Evolutionary conservation across 2,888 invertebrate species (phyloP), one percentile per base, ranked within the genome.

Genomic region (Halocaridina rubra): DNA sequence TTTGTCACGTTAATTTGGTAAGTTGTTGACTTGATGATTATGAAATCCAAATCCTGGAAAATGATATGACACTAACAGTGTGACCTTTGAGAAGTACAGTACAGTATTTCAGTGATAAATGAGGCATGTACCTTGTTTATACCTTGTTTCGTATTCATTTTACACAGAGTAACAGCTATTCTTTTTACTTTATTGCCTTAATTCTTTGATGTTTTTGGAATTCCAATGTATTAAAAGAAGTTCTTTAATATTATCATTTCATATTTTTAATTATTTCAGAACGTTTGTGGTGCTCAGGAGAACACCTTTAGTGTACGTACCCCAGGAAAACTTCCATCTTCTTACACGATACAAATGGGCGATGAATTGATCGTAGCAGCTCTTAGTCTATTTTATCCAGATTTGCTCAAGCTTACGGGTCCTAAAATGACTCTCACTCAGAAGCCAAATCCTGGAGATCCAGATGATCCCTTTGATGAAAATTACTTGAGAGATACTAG

Each of bases 331-430:
- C 92, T 93, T 1, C 91, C 94, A 0, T 93, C 94, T 89, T 94
- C 94, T 89, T 96, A 95, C 89, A 96, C 95, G 0, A 81, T 88
- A 8, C 92, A 95, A 92, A 94, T 96, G 4, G 98, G 97, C 0
- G 98, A 98, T 91, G 98, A 98, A 91, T 95, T 96, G 89, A 94
- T 98, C 32, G 94, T 98, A 87, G 97, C 98, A 3, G 97, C 98
- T 0, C 91, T 98, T 30, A 95, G 96, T 88, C 92, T 97, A 85
- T 97, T 98, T 90, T 95, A 95, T 90, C 96, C 92, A 0, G 97
- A 97, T 91, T 92, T 98, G 81, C 93, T 98, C 27, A 95, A 95
- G 89, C 94, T 97, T 19, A 97, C 97, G 0, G 96, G 96, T 0
- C 80, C 90, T 2, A 96, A 96, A 90, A 90, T 90, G 92, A 92